Conservation (phyloP, 2,113 vertebrate species). For the Zosterops hypoxanthus region DNA sequence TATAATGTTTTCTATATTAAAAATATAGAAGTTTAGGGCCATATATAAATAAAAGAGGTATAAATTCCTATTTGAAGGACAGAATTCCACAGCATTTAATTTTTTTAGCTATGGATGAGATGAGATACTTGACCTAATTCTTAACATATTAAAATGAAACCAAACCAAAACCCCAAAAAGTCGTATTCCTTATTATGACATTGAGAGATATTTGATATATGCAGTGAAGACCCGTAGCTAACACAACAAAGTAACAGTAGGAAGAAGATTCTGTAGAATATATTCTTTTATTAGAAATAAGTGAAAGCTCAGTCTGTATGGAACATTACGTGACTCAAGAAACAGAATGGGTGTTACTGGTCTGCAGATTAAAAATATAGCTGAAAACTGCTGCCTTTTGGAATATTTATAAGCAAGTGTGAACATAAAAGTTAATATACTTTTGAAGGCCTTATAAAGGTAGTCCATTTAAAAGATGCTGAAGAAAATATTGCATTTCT, state of each 20-base stretch:
- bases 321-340: background rate
- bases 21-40: fast-evolving
- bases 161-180: background rate
- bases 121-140: background rate
- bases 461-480: background rate
- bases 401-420: background rate
- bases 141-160: background rate
- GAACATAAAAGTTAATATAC: background rate
- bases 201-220: background rate
- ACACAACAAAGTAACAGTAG: background rate
- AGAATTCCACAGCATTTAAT: background rate
- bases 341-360: background rate
- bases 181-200: background rate
- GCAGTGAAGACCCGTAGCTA: background rate
- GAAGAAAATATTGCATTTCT: background rate
- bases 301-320: background rate
- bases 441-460: background rate
- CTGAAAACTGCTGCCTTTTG: background rate
- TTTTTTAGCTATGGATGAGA: background rate
- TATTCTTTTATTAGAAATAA: background rate
- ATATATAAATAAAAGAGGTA: background rate
- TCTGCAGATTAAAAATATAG: background rate
- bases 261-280: background rate
- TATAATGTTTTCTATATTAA: background rate
- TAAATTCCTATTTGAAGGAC: background rate